Conservation (phyloP, 2,113 vertebrate genomes). For the Lanius collurio region DNA sequence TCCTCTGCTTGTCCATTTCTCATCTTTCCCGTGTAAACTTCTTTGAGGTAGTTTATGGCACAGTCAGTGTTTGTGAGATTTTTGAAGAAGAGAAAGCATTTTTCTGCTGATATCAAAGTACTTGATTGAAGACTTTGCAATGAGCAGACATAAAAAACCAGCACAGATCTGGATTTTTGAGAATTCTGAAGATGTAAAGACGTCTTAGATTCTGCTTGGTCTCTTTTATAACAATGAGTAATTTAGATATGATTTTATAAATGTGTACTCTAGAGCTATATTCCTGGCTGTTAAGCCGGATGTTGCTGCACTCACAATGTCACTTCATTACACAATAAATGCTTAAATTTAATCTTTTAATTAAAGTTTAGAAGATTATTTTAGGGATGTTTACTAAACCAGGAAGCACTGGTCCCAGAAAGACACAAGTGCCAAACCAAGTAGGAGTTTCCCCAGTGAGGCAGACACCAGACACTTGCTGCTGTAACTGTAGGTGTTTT, state of each 20-base stretch:
- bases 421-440: neutral
- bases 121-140: neutral
- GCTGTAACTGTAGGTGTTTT: neutral
- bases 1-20: neutral
- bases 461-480: neutral
- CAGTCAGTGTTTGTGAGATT: neutral
- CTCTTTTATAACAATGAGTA: neutral
- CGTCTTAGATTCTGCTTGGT: neutral
- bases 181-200: neutral
- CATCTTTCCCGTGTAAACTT: neutral
- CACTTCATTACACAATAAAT: neutral
- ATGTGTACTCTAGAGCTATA: neutral
- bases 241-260: neutral
- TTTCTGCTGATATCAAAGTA: neutral
- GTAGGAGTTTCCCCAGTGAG: neutral
- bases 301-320: neutral
- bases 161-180: neutral
- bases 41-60: neutral
- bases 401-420: neutral
- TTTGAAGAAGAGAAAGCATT: neutral
- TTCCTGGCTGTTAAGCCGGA: neutral
- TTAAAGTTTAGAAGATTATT: neutral
- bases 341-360: neutral
- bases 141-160: neutral
- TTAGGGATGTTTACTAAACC: neutral